These are phyloP conservation scores for Acanthaster planci DNA, from an alignment of 35 echinoderm and acorn worm genomes.

Conservation along the genomic window DNA sequence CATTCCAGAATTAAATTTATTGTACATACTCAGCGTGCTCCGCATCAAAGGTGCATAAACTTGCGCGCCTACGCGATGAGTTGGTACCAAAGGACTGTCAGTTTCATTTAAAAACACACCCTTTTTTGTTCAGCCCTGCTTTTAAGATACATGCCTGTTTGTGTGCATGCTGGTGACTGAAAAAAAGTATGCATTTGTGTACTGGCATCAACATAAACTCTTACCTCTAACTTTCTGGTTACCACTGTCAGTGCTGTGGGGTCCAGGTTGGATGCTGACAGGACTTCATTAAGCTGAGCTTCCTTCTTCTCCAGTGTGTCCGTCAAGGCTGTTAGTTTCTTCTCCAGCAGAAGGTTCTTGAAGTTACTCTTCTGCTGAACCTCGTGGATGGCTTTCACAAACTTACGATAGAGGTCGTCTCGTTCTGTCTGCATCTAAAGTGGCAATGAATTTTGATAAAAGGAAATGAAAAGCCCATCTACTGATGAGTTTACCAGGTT, in stretches of 20 bases:
- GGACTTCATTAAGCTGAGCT: slow-evolving; percentile 95
- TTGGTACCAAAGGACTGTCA: too few relatives aligned
- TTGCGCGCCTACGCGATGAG: too few relatives aligned
- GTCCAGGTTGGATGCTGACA: slow-evolving; percentile 97
- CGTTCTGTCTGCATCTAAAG: slow-evolving; percentile 69
- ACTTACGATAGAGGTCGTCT: slow-evolving; percentile 97
- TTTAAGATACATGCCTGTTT: too few relatives aligned
- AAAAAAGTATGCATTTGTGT: neutral
- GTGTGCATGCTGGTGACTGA: neutral
- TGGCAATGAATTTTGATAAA: too few relatives aligned
- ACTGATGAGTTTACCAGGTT: too few relatives aligned
- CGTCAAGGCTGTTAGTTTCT: slow-evolving; percentile 89
- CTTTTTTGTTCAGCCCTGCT: too few relatives aligned
- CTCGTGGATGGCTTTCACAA: slow-evolving; percentile 96
- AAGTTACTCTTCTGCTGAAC: slow-evolving; percentile 92
- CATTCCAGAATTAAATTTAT: too few relatives aligned
- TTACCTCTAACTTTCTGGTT: slow-evolving; percentile 94
- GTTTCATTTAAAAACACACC: too few relatives aligned
- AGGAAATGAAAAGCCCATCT: too few relatives aligned
- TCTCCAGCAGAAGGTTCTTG: slow-evolving; percentile 94
- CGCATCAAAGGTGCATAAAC: too few relatives aligned
- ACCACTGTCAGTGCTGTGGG: slow-evolving; percentile 98
- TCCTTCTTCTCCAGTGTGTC: slow-evolving; percentile 99
- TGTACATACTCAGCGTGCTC: too few relatives aligned
- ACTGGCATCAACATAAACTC: neutral